phyloP scores from a whole-genome alignment of 2,888 invertebrate species.

The Caenorhabditis becei region DNA sequence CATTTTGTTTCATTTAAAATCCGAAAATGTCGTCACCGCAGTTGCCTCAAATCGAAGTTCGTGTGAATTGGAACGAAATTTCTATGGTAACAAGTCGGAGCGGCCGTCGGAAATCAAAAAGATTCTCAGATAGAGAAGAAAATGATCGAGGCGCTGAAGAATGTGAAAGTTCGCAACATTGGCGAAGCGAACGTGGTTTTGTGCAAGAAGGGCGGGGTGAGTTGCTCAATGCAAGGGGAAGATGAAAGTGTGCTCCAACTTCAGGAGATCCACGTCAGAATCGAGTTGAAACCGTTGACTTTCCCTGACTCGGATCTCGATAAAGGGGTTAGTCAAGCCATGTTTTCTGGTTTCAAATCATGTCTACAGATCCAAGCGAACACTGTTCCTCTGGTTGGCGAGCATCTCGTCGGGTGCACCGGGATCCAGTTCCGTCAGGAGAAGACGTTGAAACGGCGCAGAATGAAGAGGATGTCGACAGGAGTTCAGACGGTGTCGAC shows the following conservation, averaged over 20 bases:
- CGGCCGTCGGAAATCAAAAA: neutral
- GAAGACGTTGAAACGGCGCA: constrained; percentile 26
- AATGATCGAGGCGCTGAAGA: constrained; percentile 35
- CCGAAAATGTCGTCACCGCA: constrained; percentile 16
- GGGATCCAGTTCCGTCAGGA: constrained; percentile 35
- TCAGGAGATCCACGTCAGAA: constrained; percentile 40
- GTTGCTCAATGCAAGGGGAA: neutral
- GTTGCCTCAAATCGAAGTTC: constrained; percentile 28
- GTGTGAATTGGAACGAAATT: constrained; percentile 43
- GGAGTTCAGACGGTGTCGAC: constrained; percentile 42
- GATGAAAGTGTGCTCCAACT: neutral
- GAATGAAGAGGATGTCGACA: constrained; percentile 18
- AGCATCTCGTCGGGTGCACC: constrained; percentile 19
- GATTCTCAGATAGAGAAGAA: constrained; percentile 21
- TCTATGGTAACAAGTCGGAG: no score
- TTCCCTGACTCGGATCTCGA: constrained; percentile 36
- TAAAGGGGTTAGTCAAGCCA: constrained; percentile 17
- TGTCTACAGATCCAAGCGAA: constrained; percentile 15
- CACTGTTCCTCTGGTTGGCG: constrained; percentile 12
- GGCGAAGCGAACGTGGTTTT: constrained; percentile 22
- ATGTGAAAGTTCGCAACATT: constrained; percentile 16
- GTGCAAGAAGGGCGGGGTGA: constrained; percentile 35
- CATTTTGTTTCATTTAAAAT: neutral
- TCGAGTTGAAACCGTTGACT: constrained; percentile 40
- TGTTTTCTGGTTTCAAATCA: no score